These are phyloP conservation scores for Pteromalus puparum DNA, from an alignment of 1,140 invertebrate genomes.

Conservation along the genomic window DNA sequence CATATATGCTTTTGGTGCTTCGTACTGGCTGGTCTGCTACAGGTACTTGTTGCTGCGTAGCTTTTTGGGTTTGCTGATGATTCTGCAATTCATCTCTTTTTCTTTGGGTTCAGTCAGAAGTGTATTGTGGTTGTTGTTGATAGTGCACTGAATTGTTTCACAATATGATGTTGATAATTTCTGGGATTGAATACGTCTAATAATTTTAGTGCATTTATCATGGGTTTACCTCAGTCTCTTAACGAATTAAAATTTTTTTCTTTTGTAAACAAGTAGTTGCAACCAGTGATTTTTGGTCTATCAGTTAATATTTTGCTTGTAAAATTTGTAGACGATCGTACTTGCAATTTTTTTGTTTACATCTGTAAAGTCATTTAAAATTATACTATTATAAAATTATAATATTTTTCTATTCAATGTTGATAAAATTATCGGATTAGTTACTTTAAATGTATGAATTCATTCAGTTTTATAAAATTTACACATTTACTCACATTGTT, in stretches of 20 bases:
- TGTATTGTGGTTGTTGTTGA: background rate
- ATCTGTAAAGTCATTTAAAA: background rate
- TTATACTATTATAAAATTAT: too few relatives aligned
- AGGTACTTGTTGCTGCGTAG: slow-evolving; percentile 19
- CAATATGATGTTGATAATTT: background rate
- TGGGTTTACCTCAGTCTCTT: background rate
- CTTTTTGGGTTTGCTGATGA: background rate
- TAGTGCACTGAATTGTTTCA: background rate
- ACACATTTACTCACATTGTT: background rate
- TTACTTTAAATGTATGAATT: background rate
- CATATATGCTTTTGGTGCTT: background rate
- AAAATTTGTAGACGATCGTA: too few relatives aligned
- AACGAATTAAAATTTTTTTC: background rate
- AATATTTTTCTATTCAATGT: background rate
- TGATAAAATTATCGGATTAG: background rate
- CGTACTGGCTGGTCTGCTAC: slow-evolving; percentile 1
- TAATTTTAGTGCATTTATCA: slow-evolving; percentile 2
- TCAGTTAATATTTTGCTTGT: too few relatives aligned
- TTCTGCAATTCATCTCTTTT: background rate
- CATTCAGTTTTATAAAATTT: background rate
- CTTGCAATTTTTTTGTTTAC: background rate
- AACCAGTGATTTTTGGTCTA: too few relatives aligned
- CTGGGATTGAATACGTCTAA: background rate
- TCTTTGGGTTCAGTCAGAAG: background rate
- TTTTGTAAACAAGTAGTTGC: background rate